phyloP scores from a whole-genome alignment of 35 echinoderm and acorn worm species.

The Patiria miniata region DNA sequence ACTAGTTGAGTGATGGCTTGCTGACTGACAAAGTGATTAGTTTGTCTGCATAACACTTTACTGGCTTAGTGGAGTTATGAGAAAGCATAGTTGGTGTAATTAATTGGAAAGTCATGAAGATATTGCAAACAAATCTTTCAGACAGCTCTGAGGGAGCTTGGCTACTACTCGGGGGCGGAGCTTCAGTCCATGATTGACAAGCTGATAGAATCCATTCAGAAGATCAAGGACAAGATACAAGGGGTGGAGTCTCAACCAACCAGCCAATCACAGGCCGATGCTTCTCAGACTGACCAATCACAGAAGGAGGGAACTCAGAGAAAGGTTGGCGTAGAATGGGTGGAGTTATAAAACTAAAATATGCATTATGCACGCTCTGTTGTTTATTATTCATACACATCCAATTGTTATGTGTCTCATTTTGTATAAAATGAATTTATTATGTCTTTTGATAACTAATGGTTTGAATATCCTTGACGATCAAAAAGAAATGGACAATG shows the following conservation, averaged over 20 bases:
- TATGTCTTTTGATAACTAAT: no score
- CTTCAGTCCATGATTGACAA: slow-evolving; percentile 44
- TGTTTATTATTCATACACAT: no score
- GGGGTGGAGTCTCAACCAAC: background rate
- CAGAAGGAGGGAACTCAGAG: background rate
- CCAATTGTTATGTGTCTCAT: no score
- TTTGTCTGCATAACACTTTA: no score
- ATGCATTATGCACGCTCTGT: no score
- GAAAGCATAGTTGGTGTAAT: background rate
- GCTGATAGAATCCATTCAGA: slow-evolving; percentile 66
- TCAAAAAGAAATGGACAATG: no score
- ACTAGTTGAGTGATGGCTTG: no score
- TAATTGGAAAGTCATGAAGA: background rate
- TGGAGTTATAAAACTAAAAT: no score
- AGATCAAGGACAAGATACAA: slow-evolving; percentile 62
- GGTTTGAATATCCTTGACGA: no score
- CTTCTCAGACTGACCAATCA: slow-evolving; percentile 3
- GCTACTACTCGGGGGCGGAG: slow-evolving; percentile 52
- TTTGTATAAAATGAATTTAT: no score
- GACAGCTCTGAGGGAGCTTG: slow-evolving; percentile 64
- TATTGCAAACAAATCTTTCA: background rate
- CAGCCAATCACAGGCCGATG: slow-evolving; percentile 23
- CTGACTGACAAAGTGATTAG: no score
- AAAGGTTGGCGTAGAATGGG: background rate
- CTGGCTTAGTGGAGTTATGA: no score